Evolutionary conservation across 2,113 vertebrate genomes (phyloP).

Genomic region (Donacobius atricapilla): DNA sequence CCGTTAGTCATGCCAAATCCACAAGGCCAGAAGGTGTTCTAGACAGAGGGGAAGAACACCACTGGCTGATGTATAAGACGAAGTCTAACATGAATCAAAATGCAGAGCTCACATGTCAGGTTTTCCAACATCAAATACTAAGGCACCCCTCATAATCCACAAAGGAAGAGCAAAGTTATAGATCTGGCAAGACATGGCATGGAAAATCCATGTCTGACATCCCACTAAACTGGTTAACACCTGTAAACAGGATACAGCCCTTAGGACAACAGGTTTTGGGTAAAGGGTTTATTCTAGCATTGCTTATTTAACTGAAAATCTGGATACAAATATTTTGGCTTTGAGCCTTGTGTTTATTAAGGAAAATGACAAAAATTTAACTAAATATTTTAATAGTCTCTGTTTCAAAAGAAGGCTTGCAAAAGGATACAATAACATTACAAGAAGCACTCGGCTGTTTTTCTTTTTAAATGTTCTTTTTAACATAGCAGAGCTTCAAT

Average conservation of each 20-base stretch:
- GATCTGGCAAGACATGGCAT: not conserved
- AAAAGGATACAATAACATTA: not conserved
- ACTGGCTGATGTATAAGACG: not conserved
- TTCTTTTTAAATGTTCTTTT: not conserved
- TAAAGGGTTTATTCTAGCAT: not conserved
- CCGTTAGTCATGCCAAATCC: not conserved
- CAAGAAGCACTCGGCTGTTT: not conserved
- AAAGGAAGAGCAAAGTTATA: not conserved
- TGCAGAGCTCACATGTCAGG: not conserved
- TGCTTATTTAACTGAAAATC: not conserved
- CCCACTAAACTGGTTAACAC: not conserved
- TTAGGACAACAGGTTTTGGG: not conserved
- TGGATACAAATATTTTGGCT: not conserved
- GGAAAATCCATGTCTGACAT: not conserved
- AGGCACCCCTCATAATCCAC: not conserved
- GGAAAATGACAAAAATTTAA: not conserved
- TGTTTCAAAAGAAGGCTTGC: not conserved
- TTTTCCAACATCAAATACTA: not conserved
- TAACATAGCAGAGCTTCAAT: not conserved
- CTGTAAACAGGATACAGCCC: not conserved
- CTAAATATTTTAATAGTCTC: not conserved
- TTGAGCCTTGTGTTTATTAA: not conserved
- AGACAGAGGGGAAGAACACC: not conserved
- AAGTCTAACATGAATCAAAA: not conserved
- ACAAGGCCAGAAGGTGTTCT: not conserved